These are phyloP conservation scores for Alsophila aescularia DNA, from an alignment of 2,888 invertebrate species.

Conservation along the genomic window DNA sequence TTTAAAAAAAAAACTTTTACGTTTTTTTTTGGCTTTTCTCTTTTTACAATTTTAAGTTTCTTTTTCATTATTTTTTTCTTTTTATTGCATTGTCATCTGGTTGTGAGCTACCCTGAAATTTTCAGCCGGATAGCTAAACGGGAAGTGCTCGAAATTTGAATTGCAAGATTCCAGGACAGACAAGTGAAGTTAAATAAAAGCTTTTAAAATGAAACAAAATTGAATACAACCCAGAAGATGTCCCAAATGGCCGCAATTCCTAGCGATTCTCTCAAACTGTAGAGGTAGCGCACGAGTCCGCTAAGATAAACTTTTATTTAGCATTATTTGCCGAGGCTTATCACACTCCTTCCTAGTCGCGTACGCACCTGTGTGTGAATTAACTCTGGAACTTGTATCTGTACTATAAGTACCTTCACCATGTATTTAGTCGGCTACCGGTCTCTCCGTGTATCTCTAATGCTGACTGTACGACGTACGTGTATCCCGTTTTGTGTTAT, in stretches of 20 bases:
- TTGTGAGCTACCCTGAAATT: too few species aligned
- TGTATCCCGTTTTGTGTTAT: constrained; percentile 14
- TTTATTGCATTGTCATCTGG: too few species aligned
- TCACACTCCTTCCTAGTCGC: constrained; percentile 53
- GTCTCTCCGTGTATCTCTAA: constrained; percentile 24
- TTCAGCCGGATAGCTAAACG: too few species aligned
- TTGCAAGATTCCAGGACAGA: too few species aligned
- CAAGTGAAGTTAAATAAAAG: too few species aligned
- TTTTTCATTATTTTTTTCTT: too few species aligned
- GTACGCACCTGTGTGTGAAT: constrained; percentile 56
- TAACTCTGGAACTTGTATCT: constrained; percentile 14
- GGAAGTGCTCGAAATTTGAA: too few species aligned
- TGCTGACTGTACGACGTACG: constrained; percentile 14
- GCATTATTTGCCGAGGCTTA: constrained; percentile 66
- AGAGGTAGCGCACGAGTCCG: constrained; percentile 54
- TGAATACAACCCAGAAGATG: constrained; percentile 15
- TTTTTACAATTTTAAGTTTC: too few species aligned
- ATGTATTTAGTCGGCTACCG: constrained; percentile 1
- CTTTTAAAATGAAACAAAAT: constrained; percentile 17
- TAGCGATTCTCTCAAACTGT: constrained; percentile 10
- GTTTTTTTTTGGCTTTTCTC: too few species aligned
- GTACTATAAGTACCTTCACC: too few species aligned
- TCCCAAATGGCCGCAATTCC: constrained; percentile 13
- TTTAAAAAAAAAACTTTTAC: too few species aligned
- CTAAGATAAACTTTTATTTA: constrained; percentile 73